Conservation (phyloP, 2,797 vertebrate genomes). For the Anableps anableps region DNA sequence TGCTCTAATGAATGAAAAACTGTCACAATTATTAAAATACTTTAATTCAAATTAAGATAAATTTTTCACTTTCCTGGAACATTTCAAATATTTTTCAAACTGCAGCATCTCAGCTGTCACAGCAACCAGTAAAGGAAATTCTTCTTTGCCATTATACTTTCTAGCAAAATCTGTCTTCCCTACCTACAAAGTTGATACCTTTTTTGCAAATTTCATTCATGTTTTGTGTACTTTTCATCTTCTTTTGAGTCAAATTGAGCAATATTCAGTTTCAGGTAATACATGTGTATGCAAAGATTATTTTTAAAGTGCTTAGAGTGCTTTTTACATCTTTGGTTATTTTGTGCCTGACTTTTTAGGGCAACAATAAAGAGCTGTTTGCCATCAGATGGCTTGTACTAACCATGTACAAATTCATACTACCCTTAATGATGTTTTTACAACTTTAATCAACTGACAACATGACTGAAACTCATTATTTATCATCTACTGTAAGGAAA, state of each 20-base stretch:
- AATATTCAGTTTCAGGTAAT: background rate
- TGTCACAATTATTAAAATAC: background rate
- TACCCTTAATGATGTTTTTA: too few relatives aligned
- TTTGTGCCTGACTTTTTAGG: background rate
- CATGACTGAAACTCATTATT: background rate
- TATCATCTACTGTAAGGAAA: background rate
- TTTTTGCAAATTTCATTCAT: background rate
- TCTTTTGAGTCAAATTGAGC: background rate
- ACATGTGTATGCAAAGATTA: background rate
- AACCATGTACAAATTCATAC: background rate
- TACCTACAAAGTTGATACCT: background rate
- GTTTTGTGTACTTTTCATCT: background rate
- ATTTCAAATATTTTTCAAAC: background rate
- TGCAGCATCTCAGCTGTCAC: background rate
- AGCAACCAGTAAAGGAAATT: background rate
- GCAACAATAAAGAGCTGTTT: background rate
- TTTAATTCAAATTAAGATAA: background rate
- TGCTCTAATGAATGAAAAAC: background rate
- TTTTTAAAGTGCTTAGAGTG: background rate
- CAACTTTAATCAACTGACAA: background rate
- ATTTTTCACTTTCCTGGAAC: background rate
- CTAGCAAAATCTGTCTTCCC: background rate
- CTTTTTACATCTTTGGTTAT: background rate
- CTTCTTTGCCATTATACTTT: background rate
- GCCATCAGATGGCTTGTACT: background rate